Conservation (phyloP, 2,888 invertebrate genomes). For the Polietes domitor region DNA sequence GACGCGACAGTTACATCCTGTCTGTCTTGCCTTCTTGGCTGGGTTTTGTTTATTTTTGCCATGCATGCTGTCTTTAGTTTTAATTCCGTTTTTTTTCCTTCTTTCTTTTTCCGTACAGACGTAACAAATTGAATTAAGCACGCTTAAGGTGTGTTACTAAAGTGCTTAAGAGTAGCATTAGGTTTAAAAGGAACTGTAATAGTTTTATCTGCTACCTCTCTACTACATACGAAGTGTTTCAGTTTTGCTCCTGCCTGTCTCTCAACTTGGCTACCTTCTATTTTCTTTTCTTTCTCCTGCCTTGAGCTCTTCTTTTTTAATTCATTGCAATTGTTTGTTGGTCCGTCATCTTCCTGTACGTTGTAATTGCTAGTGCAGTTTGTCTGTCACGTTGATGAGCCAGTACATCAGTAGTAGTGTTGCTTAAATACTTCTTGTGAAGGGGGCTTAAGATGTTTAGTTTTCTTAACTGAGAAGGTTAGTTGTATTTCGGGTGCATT, state of each 20-base stretch:
- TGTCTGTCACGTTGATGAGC: background rate
- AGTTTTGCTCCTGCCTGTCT: background rate
- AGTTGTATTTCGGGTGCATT: background rate
- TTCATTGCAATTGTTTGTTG: background rate
- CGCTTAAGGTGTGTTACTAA: conserved; percentile 9
- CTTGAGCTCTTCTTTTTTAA: too few relatives aligned
- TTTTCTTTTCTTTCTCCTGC: background rate
- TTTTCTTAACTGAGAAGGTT: background rate
- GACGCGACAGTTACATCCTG: background rate
- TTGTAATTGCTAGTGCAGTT: background rate
- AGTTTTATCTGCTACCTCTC: background rate
- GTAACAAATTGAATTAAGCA: background rate
- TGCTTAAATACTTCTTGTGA: background rate
- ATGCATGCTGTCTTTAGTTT: background rate
- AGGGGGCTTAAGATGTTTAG: conserved; percentile 6
- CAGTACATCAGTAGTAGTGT: too few relatives aligned
- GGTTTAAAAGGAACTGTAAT: background rate
- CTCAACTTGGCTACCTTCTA: background rate
- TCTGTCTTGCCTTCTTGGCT: background rate
- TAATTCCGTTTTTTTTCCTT: background rate
- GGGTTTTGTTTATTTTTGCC: background rate
- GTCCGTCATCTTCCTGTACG: background rate
- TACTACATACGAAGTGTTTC: background rate
- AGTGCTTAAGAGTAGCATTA: background rate
- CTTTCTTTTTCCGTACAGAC: background rate